Conservation (phyloP, 1,140 invertebrate species). For the Berghia stephanieae region DNA sequence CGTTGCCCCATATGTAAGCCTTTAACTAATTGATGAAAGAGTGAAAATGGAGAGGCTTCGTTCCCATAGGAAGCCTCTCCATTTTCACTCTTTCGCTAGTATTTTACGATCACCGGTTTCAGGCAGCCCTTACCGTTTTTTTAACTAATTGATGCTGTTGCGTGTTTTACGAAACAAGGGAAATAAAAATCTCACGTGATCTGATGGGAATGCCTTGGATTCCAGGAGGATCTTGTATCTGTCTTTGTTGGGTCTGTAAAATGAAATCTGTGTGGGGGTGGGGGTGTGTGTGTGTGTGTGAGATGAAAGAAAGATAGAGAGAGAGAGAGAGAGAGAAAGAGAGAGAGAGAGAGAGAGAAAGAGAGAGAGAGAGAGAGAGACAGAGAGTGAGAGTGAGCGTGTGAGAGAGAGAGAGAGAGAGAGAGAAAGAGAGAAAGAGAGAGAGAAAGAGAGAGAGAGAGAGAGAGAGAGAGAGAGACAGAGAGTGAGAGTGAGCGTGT, state of each 20-base stretch:
- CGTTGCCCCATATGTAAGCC: no score
- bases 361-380: not conserved
- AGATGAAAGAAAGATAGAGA: not conserved
- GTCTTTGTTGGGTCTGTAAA: slow-evolving; percentile 71
- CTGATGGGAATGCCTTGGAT: slow-evolving; percentile 73
- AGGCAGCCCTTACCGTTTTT: no score
- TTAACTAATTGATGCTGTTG: no score
- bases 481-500: not conserved
- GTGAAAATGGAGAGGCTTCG: no score
- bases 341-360: not conserved
- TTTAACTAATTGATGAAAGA: no score
- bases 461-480: slow-evolving; percentile 11
- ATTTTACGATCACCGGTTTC: no score
- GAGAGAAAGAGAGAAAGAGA: slow-evolving; percentile 7
- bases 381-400: not conserved
- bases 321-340: not conserved
- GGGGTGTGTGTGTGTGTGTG: not conserved
- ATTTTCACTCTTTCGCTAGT: no score
- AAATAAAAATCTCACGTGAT: slow-evolving; percentile 68
- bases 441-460: not conserved
- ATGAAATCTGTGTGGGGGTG: slow-evolving; percentile 63
- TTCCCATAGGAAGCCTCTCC: no score
- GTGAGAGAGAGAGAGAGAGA: not conserved
- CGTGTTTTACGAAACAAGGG: no score
- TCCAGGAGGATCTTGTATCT: slow-evolving; percentile 73